Evolutionary conservation across 2,113 vertebrate species (phyloP).

Genomic region (Rhinoptilus africanus): DNA sequence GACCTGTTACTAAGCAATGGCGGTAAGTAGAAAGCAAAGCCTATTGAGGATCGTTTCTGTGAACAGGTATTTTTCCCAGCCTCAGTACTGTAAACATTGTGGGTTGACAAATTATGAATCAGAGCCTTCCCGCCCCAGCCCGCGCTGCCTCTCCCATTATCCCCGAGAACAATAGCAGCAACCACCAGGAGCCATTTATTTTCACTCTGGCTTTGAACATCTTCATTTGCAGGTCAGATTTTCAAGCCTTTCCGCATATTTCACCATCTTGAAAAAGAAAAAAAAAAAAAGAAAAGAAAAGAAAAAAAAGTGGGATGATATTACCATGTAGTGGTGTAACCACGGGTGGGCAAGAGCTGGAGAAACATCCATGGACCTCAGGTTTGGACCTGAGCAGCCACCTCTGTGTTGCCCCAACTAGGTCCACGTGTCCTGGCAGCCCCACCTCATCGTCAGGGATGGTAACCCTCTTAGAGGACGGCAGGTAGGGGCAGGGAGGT

Average conservation of each 20-base stretch:
- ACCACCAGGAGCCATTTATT: not conserved
- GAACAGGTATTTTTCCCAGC: constrained; percentile 52
- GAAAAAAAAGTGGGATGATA: not conserved
- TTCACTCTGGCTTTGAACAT: not conserved
- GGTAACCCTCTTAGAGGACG: not conserved
- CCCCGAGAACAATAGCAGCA: not conserved
- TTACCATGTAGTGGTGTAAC: no score
- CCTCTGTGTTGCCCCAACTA: not conserved
- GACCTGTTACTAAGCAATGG: constrained; percentile 54
- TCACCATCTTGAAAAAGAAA: not conserved
- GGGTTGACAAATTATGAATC: constrained; percentile 34
- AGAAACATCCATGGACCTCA: not conserved
- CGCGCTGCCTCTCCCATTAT: not conserved
- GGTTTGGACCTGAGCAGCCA: not conserved
- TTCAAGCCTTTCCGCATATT: not conserved
- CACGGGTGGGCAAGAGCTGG: rapidly evolving
- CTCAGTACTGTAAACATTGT: not conserved
- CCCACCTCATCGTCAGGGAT: not conserved
- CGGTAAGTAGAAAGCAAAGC: not conserved
- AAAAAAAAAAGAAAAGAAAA: no score
- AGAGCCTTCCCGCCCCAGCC: not conserved
- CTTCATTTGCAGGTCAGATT: not conserved
- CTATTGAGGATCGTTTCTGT: not conserved
- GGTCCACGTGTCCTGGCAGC: rapidly evolving
- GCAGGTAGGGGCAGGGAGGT: no score